Percentiles rank a stretch among this genome's conserved stretches.
Evolutionary conservation across 2,113 vertebrate species (phyloP).

Genomic region (Saimiri boliviensis): DNA sequence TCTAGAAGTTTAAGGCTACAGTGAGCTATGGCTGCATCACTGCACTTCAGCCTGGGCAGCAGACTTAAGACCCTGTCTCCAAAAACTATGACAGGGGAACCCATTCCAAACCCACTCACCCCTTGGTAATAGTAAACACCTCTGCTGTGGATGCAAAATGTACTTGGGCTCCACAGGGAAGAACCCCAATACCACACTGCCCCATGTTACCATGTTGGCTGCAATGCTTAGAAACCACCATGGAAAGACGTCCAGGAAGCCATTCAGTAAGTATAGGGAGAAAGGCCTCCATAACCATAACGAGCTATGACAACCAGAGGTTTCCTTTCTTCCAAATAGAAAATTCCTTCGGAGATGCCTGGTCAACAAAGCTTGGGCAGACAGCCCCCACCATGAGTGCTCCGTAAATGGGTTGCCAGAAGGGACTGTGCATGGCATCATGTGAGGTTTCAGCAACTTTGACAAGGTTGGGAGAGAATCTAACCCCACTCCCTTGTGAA

Average conservation of each 20-base stretch:
- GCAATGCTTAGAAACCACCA: background rate
- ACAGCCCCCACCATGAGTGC: too few species aligned
- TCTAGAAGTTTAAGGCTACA: too few species aligned
- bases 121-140: background rate
- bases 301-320: fast-evolving
- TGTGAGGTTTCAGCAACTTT: background rate
- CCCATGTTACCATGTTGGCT: background rate
- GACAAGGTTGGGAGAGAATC: background rate
- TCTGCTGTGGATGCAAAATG: background rate
- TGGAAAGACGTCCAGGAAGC: background rate
- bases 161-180: background rate
- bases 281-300: background rate
- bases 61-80: too few species aligned
- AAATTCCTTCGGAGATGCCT: background rate
- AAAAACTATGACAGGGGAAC: background rate
- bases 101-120: background rate
- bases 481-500: too few species aligned
- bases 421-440: too few species aligned
- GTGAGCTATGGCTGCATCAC: too few species aligned
- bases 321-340: background rate
- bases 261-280: fast-evolving
- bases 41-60: too few species aligned
- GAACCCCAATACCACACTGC: background rate
- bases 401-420: background rate
- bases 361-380: background rate